Conservation (phyloP, 1,140 invertebrate genomes). For the Elysia chlorotica region DNA sequence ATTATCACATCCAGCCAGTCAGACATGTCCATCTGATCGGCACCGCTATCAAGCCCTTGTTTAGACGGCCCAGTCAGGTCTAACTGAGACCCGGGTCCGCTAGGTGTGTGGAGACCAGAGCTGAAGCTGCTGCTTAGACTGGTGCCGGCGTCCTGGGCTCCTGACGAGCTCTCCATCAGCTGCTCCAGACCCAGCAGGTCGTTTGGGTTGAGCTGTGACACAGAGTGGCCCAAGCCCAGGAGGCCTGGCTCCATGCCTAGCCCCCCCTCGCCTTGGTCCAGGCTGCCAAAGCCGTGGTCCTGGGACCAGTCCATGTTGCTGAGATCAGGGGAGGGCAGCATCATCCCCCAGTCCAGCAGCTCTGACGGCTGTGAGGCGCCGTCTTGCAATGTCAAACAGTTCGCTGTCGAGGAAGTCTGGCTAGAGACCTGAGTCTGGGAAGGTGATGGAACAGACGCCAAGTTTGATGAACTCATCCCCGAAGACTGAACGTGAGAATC, state of each 20-base stretch:
- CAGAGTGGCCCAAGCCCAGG: background rate
- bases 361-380: conserved; percentile 24
- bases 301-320: conserved; percentile 55
- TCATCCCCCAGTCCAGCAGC: conserved; percentile 50
- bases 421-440: background rate
- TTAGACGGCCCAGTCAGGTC: conserved; percentile 39
- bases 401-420: background rate
- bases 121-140: conserved; percentile 19
- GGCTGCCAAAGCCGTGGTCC: conserved; percentile 38
- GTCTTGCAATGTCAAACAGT: too few species aligned
- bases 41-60: conserved; percentile 35
- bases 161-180: too few species aligned
- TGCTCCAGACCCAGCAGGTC: too few species aligned
- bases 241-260: background rate
- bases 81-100: conserved; percentile 39
- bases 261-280: conserved; percentile 43
- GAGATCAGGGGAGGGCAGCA: conserved; percentile 46
- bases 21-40: conserved; percentile 70
- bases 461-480: too few species aligned
- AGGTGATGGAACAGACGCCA: too few species aligned
- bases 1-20: conserved; percentile 77
- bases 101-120: conserved; percentile 17
- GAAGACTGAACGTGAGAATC: too few species aligned
- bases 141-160: too few species aligned
- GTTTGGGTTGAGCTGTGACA: too few species aligned